Evolutionary conservation across 2,888 invertebrate genomes (phyloP), one percentile per base, ranked within the genome.

Genomic region (Cinara cedri): DNA sequence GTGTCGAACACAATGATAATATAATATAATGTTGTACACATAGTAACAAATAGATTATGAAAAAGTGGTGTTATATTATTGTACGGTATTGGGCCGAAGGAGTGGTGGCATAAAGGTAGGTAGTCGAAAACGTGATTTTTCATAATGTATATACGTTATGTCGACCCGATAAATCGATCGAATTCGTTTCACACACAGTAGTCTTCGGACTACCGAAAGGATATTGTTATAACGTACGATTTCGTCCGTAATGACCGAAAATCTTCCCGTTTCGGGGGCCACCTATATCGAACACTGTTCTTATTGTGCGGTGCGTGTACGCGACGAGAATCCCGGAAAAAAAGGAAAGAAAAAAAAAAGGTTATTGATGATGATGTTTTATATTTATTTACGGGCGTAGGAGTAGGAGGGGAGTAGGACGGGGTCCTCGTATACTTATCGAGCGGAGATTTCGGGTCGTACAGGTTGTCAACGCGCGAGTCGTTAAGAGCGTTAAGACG

Each of bases 381-480:
- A 60, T 60, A 60, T 60, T 10, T 46, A 46, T 46, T 14, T 51
- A 16, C 49, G 21, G 34, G 13, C 21, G 71, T 24, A n/a, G n/a
- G n/a, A n/a, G n/a, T n/a, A n/a, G n/a, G n/a, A n/a, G n/a, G n/a
- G n/a, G n/a, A n/a, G n/a, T n/a, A n/a, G n/a, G n/a, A n/a, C n/a
- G n/a, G n/a, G n/a, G n/a, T n/a, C n/a, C n/a, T n/a, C n/a, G n/a
- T n/a, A n/a, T n/a, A 55, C 34, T 72, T 10, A 34, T 6, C 34
- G 16, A 6, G 19, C 49, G 42, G 21, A n/a, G n/a, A 42, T 54
- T 44, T 16, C 65, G 75, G 55, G 75, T 74, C 60, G 34, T 63
- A 74, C 62, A 13, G 62, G 74, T 76, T 76, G 76, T 76, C 76
- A 76, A 76, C 76, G 68, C 76, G 57, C 76, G 44, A 57, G 76